Conservation (phyloP, 2,797 vertebrate species). For the Orestias chungarensis region DNA sequence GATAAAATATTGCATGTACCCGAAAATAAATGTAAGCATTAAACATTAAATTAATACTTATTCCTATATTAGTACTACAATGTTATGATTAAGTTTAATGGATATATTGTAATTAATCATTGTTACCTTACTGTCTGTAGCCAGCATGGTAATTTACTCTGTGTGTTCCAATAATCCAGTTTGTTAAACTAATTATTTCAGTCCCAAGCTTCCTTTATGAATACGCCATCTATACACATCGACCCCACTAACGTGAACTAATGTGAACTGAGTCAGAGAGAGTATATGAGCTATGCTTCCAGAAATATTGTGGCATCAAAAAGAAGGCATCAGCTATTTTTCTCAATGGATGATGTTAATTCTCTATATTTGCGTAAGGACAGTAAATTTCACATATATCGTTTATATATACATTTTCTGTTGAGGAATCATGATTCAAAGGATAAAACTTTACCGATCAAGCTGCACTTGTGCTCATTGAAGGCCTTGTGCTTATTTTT, state of each 20-base stretch:
- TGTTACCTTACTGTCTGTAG: not conserved
- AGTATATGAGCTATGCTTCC: not conserved
- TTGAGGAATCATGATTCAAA: not conserved
- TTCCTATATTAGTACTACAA: not conserved
- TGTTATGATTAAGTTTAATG: not conserved
- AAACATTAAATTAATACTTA: not conserved
- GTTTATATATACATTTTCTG: not conserved
- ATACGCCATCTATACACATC: conserved; percentile 5
- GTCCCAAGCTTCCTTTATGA: not conserved
- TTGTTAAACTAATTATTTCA: not conserved
- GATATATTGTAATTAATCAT: not conserved
- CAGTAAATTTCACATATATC: not conserved
- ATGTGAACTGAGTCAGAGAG: not conserved
- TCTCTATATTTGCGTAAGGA: not conserved
- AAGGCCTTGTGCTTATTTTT: not conserved
- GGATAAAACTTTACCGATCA: not conserved
- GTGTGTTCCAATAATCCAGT: not conserved
- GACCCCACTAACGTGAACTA: not conserved
- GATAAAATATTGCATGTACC: not conserved
- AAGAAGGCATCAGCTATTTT: not conserved
- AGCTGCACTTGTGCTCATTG: not conserved
- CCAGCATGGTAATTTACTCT: not conserved
- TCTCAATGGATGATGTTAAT: not conserved
- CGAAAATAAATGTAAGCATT: not conserved
- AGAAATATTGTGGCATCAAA: not conserved